A percentile compares a stretch with the other conserved stretches of the same genome.
Conservation (phyloP, 1,140 invertebrate species). For the Geopemphigus sp. region DNA sequence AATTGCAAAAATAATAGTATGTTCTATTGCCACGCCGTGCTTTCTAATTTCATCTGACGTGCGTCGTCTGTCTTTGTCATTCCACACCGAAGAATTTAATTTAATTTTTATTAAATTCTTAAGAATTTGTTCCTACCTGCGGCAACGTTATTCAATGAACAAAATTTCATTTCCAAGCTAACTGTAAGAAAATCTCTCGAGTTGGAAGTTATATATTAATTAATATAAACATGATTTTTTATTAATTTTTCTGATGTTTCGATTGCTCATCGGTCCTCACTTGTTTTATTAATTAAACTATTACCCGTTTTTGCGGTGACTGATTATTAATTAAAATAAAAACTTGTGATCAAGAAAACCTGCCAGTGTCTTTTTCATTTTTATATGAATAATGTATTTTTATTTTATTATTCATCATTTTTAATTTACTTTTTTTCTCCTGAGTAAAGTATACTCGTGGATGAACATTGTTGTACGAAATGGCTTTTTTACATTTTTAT, state of each 20-base stretch:
- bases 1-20: no score
- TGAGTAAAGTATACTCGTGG: background rate
- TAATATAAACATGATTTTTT: no score
- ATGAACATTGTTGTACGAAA: background rate
- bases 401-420: background rate
- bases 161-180: background rate
- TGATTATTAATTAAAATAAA: constrained; percentile 4
- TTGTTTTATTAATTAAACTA: constrained; percentile 4
- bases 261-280: background rate
- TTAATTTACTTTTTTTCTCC: background rate
- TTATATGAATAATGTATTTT: background rate
- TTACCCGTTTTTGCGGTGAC: background rate
- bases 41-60: no score
- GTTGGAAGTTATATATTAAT: no score
- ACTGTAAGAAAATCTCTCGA: no score
- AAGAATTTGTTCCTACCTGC: no score
- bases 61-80: no score
- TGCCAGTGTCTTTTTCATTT: background rate
- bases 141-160: background rate
- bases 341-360: background rate
- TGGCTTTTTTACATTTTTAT: no score
- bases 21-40: no score
- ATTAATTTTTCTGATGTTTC: no score
- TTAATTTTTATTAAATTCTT: no score
- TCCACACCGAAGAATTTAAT: no score